Base-by-base conservation (phyloP, 2,113 vertebrate species). In the Oreotrochilus melanogaster region DNA sequence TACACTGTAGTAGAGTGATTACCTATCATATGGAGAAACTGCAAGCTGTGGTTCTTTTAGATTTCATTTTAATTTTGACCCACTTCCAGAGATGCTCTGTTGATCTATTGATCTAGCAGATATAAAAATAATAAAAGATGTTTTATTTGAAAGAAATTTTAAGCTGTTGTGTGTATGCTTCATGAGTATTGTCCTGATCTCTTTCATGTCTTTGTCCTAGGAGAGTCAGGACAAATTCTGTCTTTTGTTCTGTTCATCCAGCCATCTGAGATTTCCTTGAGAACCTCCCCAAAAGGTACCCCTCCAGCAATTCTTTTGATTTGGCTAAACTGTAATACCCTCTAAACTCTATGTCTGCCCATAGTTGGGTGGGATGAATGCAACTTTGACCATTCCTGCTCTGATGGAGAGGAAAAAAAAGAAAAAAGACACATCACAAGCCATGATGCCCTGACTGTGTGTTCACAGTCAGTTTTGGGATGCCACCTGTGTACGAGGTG, bases 21-120 rank as follows among this genome's bases (percentile, higher is more conserved):
- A 18, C 10, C 0, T 45, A 56, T 92, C 39, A 42, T 60, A 53
- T 81, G 88, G 85, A 94, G 58, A 73, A 86, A 83, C 70, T 24
- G 33, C 14, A 92, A 62, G 58, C 72, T 92, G 57, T 91, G 80
- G 69, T 87, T 67, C 25, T 86, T 95, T 95, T 89, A 91, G 78
- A 91, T 85, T 91, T 86, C 18, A 1, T 79, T 18, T n/a, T 91
- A 15, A 94, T 87, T 76, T 89, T 30, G 69, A 1, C 65, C 45
- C 48, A 24, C 13, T 86, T 76, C 30, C 17, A 33, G 66, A 79
- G 54, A 43, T 86, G 53, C 14, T 79, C 8, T 50, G 95, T 89
- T 79, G 50, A 82, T 10, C 39, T 39, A 39, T 39, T 39, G 39
- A 39, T 88, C 50, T 82, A 85, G 45, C 58, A 78, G 66, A 42